Base-by-base conservation (phyloP, 2,797 vertebrate species). In the Poecile montanus region DNA sequence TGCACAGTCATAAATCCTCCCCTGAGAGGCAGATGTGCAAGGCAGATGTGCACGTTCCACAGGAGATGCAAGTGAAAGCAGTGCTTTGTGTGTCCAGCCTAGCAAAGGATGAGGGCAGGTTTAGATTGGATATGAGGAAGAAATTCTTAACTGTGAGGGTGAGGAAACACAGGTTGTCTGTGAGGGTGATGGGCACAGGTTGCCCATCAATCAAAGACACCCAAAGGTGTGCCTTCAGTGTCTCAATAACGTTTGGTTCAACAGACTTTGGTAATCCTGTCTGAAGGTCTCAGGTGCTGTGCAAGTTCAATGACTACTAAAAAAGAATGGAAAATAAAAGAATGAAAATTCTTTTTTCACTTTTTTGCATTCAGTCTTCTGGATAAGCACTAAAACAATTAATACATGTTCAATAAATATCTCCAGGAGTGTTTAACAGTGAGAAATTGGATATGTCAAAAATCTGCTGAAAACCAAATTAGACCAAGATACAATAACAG, bases 21-120 rank as follows among this genome's bases (percentile, higher is more conserved):
- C 81, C 57, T 77, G 78, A 91, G 53, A 89, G 65, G 86, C 85
- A 93, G 91, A 91, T 79, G 71, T 63, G 56, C 56, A 67, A 85
- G 87, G 92, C 91, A 93, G 91, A 87, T 85, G 72, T 51, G 57
- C 61, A 54, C 0, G 3, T 68, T 58, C 61, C 79, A 63, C 36
- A 45, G 73, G 5, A 71, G 57, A 47, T 67, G 73, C 73, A 75
- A 84, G 85, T 62, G 70, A 91, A 86, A 83, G 85, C 73, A 65
- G 32, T n/a, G 58, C 51, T 91, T 72, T 85, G 61, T 80, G 78
- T 45, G 62, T 56, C 13, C 76, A 60, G 76, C 51, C 72, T 42
- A 48, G 70, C 51, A 62, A 54, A 81, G 44, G 61, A 40, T 27
- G 34, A 61, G 67, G 47, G 47, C 42, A 54, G 22, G 26, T 54